Evolutionary conservation across 2,113 vertebrate genomes (phyloP).

Genomic region (Fregetta grallaria): DNA sequence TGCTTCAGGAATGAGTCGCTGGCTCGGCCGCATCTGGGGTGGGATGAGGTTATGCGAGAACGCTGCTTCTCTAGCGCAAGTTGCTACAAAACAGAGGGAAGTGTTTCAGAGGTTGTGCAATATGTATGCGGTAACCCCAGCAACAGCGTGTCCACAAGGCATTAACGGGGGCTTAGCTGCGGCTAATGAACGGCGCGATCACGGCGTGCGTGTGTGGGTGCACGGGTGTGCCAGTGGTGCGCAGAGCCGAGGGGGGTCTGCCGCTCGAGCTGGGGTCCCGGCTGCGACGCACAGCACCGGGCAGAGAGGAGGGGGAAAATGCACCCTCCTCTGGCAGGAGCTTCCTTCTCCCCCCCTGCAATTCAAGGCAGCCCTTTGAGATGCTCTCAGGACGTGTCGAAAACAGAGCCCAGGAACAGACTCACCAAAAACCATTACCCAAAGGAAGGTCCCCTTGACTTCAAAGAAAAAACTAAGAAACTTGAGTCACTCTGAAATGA

Average conservation of each 20-base stretch:
- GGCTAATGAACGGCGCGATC: not conserved
- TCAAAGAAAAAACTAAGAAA: not conserved
- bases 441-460: not conserved
- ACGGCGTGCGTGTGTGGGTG: not conserved
- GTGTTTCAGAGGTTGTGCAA: conserved; percentile 51
- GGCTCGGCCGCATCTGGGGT: not conserved
- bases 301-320: not conserved
- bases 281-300: accelerated
- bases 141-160: conserved; percentile 13
- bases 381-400: not conserved
- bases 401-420: not conserved
- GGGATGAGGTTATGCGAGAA: conserved; percentile 20
- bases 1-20: not conserved
- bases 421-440: not conserved
- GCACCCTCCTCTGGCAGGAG: not conserved
- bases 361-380: not conserved
- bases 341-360: not conserved
- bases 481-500: not conserved
- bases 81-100: conserved; percentile 62
- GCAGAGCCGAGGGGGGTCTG: not conserved
- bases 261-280: accelerated
- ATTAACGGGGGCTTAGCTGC: not conserved
- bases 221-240: not conserved
- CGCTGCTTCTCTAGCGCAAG: not conserved
- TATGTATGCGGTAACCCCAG: conserved; percentile 23